These are phyloP conservation scores for Nothocercus nigrocapillus DNA, from an alignment of 2,113 vertebrate species.

Conservation along the genomic window DNA sequence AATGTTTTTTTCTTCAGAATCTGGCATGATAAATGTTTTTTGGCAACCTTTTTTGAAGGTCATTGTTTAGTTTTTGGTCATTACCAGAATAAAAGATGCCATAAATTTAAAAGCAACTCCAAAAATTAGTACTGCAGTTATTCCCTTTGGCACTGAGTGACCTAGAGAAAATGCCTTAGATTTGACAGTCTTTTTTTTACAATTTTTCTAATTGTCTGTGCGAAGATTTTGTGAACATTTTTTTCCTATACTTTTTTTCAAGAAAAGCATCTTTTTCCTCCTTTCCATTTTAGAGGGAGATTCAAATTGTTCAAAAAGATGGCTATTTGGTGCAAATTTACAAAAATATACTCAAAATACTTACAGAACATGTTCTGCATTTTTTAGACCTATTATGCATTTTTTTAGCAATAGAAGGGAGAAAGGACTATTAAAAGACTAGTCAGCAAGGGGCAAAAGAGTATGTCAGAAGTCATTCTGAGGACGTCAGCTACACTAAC, in stretches of 20 bases:
- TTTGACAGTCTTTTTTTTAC: neutral
- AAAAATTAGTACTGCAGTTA: neutral
- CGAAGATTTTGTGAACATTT: neutral
- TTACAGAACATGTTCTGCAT: neutral
- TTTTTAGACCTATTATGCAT: neutral
- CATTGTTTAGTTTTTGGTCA: accelerated
- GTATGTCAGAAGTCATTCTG: neutral
- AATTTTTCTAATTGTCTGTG: neutral
- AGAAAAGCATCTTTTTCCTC: accelerated
- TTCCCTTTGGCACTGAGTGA: neutral
- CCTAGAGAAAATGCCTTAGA: neutral
- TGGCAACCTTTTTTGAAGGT: neutral
- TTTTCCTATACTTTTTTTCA: neutral
- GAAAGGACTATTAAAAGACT: neutral
- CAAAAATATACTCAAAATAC: neutral
- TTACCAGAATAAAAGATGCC: neutral
- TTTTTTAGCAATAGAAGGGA: neutral
- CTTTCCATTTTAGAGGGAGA: neutral
- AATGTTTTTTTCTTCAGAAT: neutral
- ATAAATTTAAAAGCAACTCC: neutral
- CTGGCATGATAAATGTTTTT: neutral
- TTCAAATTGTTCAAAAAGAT: neutral
- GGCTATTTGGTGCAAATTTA: neutral
- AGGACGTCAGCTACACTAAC: neutral
- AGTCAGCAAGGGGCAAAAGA: neutral